These are phyloP conservation scores for Hemichromis elongatus DNA, from an alignment of 2,113 vertebrate genomes.

Conservation along the genomic window DNA sequence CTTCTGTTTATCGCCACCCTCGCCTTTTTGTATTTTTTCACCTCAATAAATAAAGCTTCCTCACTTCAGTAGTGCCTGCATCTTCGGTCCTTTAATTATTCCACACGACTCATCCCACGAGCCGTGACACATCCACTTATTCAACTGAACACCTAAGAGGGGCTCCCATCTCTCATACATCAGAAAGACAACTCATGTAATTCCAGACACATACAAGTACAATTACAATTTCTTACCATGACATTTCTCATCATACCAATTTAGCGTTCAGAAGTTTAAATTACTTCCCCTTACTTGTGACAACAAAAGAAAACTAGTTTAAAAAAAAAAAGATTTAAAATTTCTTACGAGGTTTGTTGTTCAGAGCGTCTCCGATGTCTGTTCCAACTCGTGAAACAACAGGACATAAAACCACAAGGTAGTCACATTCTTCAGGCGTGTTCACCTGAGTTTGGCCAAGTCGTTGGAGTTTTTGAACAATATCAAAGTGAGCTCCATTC, in stretches of 20 bases:
- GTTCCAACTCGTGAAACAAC: not conserved
- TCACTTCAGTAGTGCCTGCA: too few relatives aligned
- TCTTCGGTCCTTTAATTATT: too few relatives aligned
- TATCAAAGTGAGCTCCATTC: accelerated
- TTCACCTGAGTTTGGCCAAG: accelerated
- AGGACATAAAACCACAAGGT: constrained; percentile 33
- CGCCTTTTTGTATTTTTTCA: too few relatives aligned
- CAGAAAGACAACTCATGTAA: not conserved
- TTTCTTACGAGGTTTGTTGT: not conserved
- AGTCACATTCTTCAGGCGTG: not conserved
- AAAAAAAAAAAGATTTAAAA: too few relatives aligned
- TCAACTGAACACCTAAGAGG: not conserved
- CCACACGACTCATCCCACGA: too few relatives aligned
- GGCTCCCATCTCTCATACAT: not conserved
- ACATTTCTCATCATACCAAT: not conserved
- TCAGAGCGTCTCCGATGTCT: not conserved
- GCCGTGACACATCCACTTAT: too few relatives aligned
- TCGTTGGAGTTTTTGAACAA: accelerated
- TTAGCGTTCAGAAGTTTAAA: not conserved
- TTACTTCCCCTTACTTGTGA: not conserved
- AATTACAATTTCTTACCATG: not conserved
- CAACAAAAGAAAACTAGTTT: not conserved
- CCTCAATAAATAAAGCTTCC: too few relatives aligned
- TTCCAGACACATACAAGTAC: not conserved
- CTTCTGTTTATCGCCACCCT: too few relatives aligned